phyloP scores from a whole-genome alignment of 2,888 invertebrate species.

The Gerris lacustris region DNA sequence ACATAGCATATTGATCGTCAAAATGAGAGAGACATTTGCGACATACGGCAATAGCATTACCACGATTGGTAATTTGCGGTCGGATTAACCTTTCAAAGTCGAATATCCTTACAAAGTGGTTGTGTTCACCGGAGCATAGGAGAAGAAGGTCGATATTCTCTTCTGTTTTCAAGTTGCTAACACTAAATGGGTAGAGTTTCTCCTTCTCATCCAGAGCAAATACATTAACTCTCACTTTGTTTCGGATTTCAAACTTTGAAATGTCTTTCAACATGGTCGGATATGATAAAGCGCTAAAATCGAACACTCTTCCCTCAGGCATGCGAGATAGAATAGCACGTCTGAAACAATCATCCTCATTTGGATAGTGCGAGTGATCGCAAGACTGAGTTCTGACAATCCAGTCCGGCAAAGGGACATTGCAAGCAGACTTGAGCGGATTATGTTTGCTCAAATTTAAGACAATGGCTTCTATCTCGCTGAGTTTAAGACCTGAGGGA shows the following conservation, averaged over 20 bases:
- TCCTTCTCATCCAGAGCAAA: constrained; percentile 4
- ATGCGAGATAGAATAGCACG: no score
- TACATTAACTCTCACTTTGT: neutral
- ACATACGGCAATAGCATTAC: neutral
- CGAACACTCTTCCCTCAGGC: neutral
- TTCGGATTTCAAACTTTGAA: neutral
- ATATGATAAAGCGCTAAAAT: neutral
- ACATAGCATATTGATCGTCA: neutral
- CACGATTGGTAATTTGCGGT: neutral
- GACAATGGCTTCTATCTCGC: no score
- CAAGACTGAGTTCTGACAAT: no score
- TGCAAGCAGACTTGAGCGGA: no score
- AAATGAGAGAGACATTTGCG: neutral
- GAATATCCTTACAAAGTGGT: neutral
- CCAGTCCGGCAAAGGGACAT: no score
- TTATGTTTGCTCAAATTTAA: no score
- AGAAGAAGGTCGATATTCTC: neutral
- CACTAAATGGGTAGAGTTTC: neutral
- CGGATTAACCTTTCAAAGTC: neutral
- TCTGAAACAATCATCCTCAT: no score
- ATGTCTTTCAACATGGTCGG: neutral
- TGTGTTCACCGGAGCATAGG: neutral
- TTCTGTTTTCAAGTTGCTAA: neutral
- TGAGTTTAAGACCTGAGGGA: no score
- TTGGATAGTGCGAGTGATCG: no score